These are phyloP conservation scores for Enteromius mattozi DNA, from an alignment of 2,797 vertebrate genomes.

Conservation along the genomic window DNA sequence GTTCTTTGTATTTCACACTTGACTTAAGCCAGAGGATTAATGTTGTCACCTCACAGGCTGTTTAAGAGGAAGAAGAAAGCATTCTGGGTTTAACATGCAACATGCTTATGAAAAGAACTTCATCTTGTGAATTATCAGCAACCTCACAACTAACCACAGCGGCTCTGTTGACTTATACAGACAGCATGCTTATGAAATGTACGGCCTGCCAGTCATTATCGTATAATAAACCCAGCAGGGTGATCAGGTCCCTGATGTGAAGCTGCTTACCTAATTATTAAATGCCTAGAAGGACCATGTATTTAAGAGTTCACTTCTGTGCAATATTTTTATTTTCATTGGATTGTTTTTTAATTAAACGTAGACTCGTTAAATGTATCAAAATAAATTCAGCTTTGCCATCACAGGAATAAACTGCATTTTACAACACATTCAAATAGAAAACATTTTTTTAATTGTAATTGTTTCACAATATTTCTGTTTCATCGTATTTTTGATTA, in stretches of 20 bases:
- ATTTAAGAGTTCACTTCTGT: not conserved
- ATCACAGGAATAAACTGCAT: not conserved
- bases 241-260: not conserved
- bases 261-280: not conserved
- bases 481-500: no score
- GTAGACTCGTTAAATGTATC: not conserved
- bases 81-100: constrained; percentile 28
- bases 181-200: constrained; percentile 4
- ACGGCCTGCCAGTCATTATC: not conserved
- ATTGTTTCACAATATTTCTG: no score
- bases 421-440: no score
- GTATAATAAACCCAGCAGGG: not conserved
- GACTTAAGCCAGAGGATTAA: constrained; percentile 62
- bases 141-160: not conserved
- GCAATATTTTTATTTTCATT: not conserved
- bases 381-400: not conserved
- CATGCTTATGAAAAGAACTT: constrained; percentile 33
- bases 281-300: not conserved
- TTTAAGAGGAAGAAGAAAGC: constrained; percentile 42
- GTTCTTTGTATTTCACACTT: constrained; percentile 54
- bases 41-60: constrained; percentile 51
- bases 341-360: not conserved
- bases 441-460: no score
- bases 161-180: not conserved
- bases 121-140: constrained; percentile 19